Evolutionary conservation across 2,888 invertebrate genomes (phyloP).

Genomic region (Lapara coniferarum): DNA sequence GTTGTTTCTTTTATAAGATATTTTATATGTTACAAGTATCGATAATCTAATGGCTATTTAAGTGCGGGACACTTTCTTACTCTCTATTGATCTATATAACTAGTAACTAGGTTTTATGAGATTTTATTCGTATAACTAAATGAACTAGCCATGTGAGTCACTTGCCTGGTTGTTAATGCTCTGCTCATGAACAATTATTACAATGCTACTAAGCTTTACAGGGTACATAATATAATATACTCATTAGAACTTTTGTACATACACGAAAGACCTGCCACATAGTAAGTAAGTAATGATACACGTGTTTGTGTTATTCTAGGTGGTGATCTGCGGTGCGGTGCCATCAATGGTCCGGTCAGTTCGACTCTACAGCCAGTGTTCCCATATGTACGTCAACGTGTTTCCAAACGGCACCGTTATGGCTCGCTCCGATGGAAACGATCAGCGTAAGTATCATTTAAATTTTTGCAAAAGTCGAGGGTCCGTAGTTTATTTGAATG

Average conservation of each 20-base stretch:
- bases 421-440: conserved; percentile 83
- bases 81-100: too few relatives aligned
- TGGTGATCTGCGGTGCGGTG: conserved; percentile 90
- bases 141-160: too few relatives aligned
- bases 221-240: too few relatives aligned
- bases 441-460: conserved; percentile 84
- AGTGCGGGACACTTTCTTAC: too few relatives aligned
- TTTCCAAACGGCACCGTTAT: conserved; percentile 86
- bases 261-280: too few relatives aligned
- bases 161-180: too few relatives aligned
- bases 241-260: too few relatives aligned
- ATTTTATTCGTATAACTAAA: too few relatives aligned
- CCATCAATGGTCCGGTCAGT: conserved; percentile 88
- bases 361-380: conserved; percentile 87
- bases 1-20: conserved; percentile 38
- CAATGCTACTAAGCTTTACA: too few relatives aligned
- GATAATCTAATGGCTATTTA: too few relatives aligned
- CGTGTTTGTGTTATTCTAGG: conserved; percentile 63
- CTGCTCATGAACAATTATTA: too few relatives aligned
- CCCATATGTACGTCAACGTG: conserved; percentile 86
- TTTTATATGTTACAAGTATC: conserved; percentile 19
- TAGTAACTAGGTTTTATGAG: too few relatives aligned
- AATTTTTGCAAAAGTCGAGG: conserved; percentile 20
- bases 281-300: not conserved
- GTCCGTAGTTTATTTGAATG: conserved; percentile 1